Evolutionary conservation across 2,113 vertebrate species (phyloP), one percentile per base, ranked within the genome.

Genomic region (Callopanchax toddi): DNA sequence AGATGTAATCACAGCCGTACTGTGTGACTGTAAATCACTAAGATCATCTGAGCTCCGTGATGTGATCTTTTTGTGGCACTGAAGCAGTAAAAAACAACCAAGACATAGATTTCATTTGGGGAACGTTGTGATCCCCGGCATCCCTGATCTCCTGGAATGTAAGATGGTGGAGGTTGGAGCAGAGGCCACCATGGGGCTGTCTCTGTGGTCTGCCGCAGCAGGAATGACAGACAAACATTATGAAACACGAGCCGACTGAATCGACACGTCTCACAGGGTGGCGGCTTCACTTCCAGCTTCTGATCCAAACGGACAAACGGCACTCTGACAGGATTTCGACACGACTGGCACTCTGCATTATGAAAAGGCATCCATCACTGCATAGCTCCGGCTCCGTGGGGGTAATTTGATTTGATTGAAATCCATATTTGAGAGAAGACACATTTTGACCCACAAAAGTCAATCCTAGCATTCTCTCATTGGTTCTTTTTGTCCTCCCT

Each of bases 141-240:
- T 61, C 54, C 58, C 26, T 49, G n/a, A n/a, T 20, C 11, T 72
- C 56, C 54, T 69, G 73, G 73, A 86, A 84, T 85, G 72, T 45
- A 76, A 61, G 46, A 82, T 74, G 81, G 78, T 18, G 37, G 64
- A 21, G 57, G 18, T 40, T 60, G 50, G 70, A 58, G 59, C 8
- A 1, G 44, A 74, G 78, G 76, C 76, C 81, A 75, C 83, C 69
- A 20, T 40, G 71, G 60, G 72, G 57, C 61, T 78, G 79, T 82
- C 68, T 84, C 74, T 80, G 84, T 44, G 84, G 87, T 80, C 44
- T 21, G 58, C 82, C 77, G 9, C 84, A 70, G 66, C n/a, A 48
- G 71, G 79, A 73, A 56, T 29, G 18, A 62, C 63, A 62, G 46
- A 75, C 64, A 71, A 71, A 70, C 67, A 67, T 63, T 56, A 58